Percentiles rank a stretch among this genome's conserved stretches.
These are phyloP conservation scores for Ennomos fuscantarius DNA, from an alignment of 2,888 invertebrate genomes.

Conservation along the genomic window DNA sequence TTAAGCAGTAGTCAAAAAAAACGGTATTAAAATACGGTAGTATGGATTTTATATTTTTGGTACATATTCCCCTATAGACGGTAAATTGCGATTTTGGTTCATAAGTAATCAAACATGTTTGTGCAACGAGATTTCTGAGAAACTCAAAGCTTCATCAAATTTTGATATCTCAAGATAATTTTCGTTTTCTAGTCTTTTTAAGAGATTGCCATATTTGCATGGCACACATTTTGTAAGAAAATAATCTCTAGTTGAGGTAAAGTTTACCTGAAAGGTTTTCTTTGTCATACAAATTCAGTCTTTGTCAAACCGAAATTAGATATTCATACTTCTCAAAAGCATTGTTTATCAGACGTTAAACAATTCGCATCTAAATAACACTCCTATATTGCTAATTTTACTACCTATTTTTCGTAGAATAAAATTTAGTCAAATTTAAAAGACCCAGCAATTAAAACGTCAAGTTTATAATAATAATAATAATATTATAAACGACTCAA, in stretches of 20 bases:
- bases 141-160: conserved; percentile 1
- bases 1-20: conserved; percentile 48
- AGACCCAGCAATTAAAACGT: neutral
- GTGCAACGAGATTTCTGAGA: conserved; percentile 8
- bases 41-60: conserved; percentile 61
- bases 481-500: conserved; percentile 12
- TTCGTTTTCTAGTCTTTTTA: conserved; percentile 1
- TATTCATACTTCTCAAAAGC: conserved; percentile 39
- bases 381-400: no score
- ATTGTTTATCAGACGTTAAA: conserved; percentile 7
- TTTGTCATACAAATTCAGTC: conserved; percentile 58
- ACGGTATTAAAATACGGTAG: conserved; percentile 58
- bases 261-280: conserved; percentile 38
- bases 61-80: conserved; percentile 50
- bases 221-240: conserved; percentile 41
- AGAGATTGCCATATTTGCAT: conserved; percentile 39
- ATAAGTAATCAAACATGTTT: conserved; percentile 1
- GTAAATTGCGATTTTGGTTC: conserved; percentile 32
- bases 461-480: neutral
- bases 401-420: no score
- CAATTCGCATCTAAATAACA: neutral
- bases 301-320: conserved; percentile 49
- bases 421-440: neutral
- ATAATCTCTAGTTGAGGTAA: conserved; percentile 34
- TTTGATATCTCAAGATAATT: conserved; percentile 1